Percentiles rank a stretch among this genome's conserved stretches.
phyloP scores from a whole-genome alignment of 2,888 invertebrate genomes.

The Muscina levida region DNA sequence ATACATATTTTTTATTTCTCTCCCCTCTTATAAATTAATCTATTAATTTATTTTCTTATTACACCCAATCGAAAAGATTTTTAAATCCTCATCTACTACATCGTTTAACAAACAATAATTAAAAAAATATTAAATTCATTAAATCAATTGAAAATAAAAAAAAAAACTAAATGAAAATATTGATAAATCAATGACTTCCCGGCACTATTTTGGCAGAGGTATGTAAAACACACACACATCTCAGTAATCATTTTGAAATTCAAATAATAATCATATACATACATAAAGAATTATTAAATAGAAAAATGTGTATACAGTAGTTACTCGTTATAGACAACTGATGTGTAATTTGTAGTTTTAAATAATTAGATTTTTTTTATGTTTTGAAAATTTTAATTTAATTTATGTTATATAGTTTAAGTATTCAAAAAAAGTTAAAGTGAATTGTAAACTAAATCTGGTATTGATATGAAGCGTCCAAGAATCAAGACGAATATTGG shows the following conservation, averaged over 20 bases:
- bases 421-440: too few relatives aligned
- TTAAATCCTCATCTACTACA: slow-evolving; percentile 46
- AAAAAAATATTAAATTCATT: too few relatives aligned
- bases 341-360: slow-evolving; percentile 33
- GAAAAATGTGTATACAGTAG: slow-evolving; percentile 43
- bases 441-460: too few relatives aligned
- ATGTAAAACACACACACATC: slow-evolving; percentile 58
- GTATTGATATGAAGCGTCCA: too few relatives aligned
- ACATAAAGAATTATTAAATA: background rate
- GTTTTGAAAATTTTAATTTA: too few relatives aligned
- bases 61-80: background rate
- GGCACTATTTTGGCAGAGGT: slow-evolving; percentile 80
- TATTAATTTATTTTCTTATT: slow-evolving; percentile 34
- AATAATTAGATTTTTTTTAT: too few relatives aligned
- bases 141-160: background rate
- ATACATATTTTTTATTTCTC: background rate
- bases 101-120: slow-evolving; percentile 57
- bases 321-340: background rate
- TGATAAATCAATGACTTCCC: slow-evolving; percentile 78
- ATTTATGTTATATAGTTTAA: too few relatives aligned
- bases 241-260: background rate
- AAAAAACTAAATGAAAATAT: slow-evolving; percentile 63
- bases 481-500: too few relatives aligned
- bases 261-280: background rate
- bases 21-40: too few relatives aligned